Evolutionary conservation across 2,888 invertebrate species (phyloP).

Genomic region (Arenicola marina): DNA sequence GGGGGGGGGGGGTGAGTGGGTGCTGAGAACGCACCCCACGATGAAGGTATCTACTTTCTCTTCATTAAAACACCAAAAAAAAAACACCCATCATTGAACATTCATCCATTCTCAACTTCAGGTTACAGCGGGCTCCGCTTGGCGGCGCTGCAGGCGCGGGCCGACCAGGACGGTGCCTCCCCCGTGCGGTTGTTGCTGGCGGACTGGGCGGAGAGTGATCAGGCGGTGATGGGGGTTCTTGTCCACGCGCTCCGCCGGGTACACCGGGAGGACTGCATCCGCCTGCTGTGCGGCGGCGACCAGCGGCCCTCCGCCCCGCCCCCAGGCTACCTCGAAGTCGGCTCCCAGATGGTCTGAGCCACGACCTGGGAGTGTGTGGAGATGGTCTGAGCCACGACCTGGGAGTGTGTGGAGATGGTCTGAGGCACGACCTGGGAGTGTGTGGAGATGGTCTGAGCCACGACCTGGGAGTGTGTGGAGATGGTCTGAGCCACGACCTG

Average conservation of each 20-base stretch:
- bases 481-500: too few species aligned
- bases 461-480: too few species aligned
- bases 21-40: too few species aligned
- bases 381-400: too few species aligned
- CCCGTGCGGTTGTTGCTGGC: conserved; percentile 38
- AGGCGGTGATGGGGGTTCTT: conserved; percentile 40
- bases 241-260: conserved; percentile 41
- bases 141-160: conserved; percentile 34
- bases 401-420: too few species aligned
- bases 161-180: conserved; percentile 12
- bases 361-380: too few species aligned
- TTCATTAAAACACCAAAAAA: too few species aligned
- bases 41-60: too few species aligned
- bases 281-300: conserved; percentile 33
- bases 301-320: not conserved
- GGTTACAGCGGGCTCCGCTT: conserved; percentile 41
- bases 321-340: not conserved
- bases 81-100: not conserved
- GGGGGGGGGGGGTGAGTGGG: too few species aligned
- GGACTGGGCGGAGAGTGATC: conserved; percentile 41
- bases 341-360: too few species aligned
- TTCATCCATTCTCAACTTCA: conserved; percentile 26
- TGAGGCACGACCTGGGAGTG: too few species aligned
- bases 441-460: too few species aligned
- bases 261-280: conserved; percentile 40